Conservation (phyloP, 2,113 vertebrate species). For the Phrynocephalus versicolor region DNA sequence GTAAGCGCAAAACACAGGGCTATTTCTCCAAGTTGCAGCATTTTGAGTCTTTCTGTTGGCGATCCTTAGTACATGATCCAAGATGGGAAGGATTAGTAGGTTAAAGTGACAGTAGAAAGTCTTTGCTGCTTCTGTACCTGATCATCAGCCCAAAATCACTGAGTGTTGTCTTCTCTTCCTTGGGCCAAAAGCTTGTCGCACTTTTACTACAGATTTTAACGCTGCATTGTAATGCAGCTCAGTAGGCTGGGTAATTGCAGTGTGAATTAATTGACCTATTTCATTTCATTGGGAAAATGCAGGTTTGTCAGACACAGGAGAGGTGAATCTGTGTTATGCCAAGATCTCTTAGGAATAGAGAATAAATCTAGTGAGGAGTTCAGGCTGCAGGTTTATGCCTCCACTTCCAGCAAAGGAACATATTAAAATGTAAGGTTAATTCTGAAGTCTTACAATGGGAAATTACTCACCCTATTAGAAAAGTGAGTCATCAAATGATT, state of each 20-base stretch:
- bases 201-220: background rate
- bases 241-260: background rate
- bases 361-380: background rate
- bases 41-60: background rate
- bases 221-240: background rate
- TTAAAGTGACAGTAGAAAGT: background rate
- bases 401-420: background rate
- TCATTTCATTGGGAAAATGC: background rate
- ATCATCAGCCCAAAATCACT: background rate
- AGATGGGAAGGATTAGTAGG: background rate
- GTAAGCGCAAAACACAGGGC: background rate
- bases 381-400: background rate
- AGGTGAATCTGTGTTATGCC: background rate
- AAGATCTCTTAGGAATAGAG: background rate
- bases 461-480: background rate
- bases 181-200: background rate
- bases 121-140: background rate
- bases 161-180: background rate
- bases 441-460: no score
- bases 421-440: background rate
- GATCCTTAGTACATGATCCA: background rate
- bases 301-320: no score
- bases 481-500: background rate
- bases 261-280: background rate
- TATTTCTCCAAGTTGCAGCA: background rate